Evolutionary conservation across 2,797 vertebrate genomes (phyloP).

Genomic region (Poecilia picta): DNA sequence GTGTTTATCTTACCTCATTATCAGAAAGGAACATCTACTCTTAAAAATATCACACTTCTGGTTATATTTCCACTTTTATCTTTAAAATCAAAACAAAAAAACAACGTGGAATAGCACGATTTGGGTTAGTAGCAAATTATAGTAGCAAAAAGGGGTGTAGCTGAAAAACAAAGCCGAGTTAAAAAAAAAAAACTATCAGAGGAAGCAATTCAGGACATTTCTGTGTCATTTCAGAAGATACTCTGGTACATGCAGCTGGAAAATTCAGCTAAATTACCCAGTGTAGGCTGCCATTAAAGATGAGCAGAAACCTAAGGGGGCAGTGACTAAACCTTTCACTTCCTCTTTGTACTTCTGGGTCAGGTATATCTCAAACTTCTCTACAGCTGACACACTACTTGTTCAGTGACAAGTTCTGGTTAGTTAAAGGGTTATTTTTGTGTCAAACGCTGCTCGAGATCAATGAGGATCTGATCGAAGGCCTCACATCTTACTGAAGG

Average conservation of each 20-base stretch:
- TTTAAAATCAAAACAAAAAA: background rate
- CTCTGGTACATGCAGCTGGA: slow-evolving; percentile 1
- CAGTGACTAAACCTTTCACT: slow-evolving; percentile 26
- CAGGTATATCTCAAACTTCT: slow-evolving; percentile 42
- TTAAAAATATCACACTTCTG: background rate
- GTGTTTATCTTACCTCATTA: background rate
- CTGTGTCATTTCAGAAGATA: slow-evolving; percentile 17
- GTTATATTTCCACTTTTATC: background rate
- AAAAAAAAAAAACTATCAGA: background rate
- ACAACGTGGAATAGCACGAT: background rate
- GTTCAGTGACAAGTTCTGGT: background rate
- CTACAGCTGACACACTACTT: background rate
- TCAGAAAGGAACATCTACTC: background rate
- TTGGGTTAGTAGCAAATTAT: too few relatives aligned
- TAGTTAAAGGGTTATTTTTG: background rate
- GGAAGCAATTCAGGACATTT: slow-evolving; percentile 10
- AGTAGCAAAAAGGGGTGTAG: background rate
- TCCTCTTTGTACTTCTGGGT: slow-evolving; percentile 54
- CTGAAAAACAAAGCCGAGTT: slow-evolving; percentile 14
- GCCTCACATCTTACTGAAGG: slow-evolving; percentile 17
- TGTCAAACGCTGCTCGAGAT: background rate
- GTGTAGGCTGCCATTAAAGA: slow-evolving; percentile 9
- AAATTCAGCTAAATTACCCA: background rate
- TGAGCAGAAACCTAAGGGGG: slow-evolving; percentile 39
- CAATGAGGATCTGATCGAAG: slow-evolving; percentile 19